phyloP scores from a whole-genome alignment of 2,797 vertebrate species.

The Neoniphon sammara region DNA sequence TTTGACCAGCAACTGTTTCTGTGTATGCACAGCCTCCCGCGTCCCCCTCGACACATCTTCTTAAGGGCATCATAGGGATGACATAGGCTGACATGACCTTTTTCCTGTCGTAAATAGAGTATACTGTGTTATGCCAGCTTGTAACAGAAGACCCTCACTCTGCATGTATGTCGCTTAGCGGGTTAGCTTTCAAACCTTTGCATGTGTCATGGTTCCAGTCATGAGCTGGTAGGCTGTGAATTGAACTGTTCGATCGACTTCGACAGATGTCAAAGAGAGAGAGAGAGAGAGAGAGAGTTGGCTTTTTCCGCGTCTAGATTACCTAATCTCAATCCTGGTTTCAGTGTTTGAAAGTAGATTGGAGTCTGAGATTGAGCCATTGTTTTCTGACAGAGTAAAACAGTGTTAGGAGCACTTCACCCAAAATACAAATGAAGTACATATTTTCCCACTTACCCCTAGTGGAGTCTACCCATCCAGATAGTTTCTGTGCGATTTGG shows the following conservation, averaged over 20 bases:
- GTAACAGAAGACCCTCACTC: slow-evolving; percentile 72
- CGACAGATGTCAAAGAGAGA: slow-evolving; percentile 54
- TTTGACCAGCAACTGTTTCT: slow-evolving; percentile 79
- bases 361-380: background rate
- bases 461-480: too few relatives aligned
- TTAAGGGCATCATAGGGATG: slow-evolving; percentile 63
- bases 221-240: slow-evolving; percentile 59
- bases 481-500: too few relatives aligned
- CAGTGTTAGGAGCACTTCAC: too few relatives aligned
- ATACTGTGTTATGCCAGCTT: slow-evolving; percentile 67
- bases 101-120: slow-evolving; percentile 67
- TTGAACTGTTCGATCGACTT: slow-evolving; percentile 54
- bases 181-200: slow-evolving; percentile 74
- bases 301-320: slow-evolving; percentile 35
- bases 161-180: slow-evolving; percentile 70
- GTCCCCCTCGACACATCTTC: slow-evolving; percentile 50
- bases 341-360: slow-evolving; percentile 31
- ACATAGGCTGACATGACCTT: slow-evolving; percentile 68
- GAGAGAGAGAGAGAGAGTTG: slow-evolving; percentile 35
- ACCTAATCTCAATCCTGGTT: background rate
- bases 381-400: slow-evolving; percentile 7
- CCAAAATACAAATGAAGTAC: too few relatives aligned
- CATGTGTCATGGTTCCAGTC: slow-evolving; percentile 73
- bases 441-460: too few relatives aligned
- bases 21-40: slow-evolving; percentile 66